Conservation (phyloP, 2,888 invertebrate genomes). For the Galerucella calmariensis region DNA sequence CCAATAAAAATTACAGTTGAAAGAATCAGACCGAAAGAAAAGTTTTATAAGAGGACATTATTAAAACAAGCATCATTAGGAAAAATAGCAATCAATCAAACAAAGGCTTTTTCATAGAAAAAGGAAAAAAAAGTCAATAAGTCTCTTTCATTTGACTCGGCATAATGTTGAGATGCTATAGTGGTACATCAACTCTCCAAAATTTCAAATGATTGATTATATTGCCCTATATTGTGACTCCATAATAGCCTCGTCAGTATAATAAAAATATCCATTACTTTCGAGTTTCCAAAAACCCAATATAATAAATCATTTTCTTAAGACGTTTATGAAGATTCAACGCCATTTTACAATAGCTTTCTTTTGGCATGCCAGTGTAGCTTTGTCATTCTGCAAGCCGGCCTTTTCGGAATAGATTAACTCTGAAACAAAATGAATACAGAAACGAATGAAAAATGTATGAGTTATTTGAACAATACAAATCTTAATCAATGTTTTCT, state of each 20-base stretch:
- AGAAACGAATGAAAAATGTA: conserved; percentile 28
- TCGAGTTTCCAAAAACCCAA: conserved; percentile 57
- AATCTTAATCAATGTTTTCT: conserved; percentile 22
- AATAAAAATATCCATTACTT: conserved; percentile 61
- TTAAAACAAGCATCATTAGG: conserved; percentile 4
- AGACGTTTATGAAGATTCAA: conserved; percentile 61
- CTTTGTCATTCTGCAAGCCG: conserved; percentile 48
- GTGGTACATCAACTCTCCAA: conserved; percentile 44
- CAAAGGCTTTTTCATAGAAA: background rate
- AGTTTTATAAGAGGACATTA: background rate
- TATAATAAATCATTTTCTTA: conserved; percentile 60
- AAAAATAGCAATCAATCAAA: conserved; percentile 24
- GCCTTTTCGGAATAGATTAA: conserved; percentile 50
- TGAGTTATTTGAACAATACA: conserved; percentile 22
- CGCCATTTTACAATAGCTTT: conserved; percentile 57
- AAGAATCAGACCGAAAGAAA: no score
- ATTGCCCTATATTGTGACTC: conserved; percentile 56
- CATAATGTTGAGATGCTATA: conserved; percentile 26
- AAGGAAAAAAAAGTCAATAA: conserved; percentile 26
- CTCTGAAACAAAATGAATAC: conserved; percentile 43
- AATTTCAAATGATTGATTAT: conserved; percentile 55
- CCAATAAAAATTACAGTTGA: no score
- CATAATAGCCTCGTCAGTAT: conserved; percentile 60
- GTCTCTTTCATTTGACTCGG: conserved; percentile 33
- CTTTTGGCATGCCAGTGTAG: conserved; percentile 51